These are phyloP conservation scores for Himantopus leucocephalus DNA, from an alignment of 2,113 vertebrate species.

Conservation along the genomic window DNA sequence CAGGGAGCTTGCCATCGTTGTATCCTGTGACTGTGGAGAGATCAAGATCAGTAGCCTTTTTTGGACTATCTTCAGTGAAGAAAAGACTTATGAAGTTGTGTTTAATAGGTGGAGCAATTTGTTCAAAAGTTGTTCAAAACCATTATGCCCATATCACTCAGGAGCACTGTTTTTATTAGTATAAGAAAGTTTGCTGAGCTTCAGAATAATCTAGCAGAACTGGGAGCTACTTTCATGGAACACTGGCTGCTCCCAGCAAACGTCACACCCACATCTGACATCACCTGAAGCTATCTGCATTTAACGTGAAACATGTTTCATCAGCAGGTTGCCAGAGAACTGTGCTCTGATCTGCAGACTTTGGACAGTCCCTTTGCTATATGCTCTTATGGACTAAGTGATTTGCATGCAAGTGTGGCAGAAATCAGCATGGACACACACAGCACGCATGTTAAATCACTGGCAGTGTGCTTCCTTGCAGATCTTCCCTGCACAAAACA, in stretches of 20 bases:
- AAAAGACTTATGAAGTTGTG: neutral
- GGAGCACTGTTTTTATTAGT: neutral
- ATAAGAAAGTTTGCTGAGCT: neutral
- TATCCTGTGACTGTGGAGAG: neutral
- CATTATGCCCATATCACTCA: neutral
- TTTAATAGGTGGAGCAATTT: neutral
- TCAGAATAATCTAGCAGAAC: neutral
- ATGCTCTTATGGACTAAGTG: neutral
- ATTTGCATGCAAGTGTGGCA: neutral
- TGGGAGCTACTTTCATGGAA: neutral
- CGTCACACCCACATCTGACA: neutral
- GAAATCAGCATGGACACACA: neutral
- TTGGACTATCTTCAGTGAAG: neutral
- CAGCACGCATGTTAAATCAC: neutral
- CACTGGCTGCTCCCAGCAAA: neutral
- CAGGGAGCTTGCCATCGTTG: neutral
- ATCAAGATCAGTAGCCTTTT: neutral
- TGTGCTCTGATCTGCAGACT: neutral
- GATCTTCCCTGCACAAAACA: neutral
- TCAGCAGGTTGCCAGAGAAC: neutral
- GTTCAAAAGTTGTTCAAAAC: neutral
- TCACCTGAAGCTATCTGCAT: neutral
- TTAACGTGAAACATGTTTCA: neutral
- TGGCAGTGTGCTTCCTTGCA: neutral
- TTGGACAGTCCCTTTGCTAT: neutral